Evolutionary conservation across 2,113 vertebrate genomes (phyloP).

Genomic region (Pontoporia blainvillei): DNA sequence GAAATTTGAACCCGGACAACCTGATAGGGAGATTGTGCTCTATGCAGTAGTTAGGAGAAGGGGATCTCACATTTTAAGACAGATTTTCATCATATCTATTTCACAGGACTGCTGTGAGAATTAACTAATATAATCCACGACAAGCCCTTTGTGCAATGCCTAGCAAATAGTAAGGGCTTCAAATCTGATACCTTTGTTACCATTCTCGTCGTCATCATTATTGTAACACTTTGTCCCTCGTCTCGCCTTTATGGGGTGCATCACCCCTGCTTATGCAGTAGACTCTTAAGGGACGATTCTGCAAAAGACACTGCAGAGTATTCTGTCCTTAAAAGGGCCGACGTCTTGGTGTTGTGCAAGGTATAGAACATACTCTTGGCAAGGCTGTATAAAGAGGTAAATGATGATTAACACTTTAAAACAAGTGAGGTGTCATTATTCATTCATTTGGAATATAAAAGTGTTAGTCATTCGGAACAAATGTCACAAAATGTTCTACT

Average conservation of each 20-base stretch:
- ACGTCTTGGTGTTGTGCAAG: not conserved
- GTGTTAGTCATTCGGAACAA: constrained; percentile 59
- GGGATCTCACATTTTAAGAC: not conserved
- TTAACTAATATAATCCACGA: not conserved
- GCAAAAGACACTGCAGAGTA: not conserved
- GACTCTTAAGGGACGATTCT: not conserved
- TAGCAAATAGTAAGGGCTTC: not conserved
- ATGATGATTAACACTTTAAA: constrained; percentile 39
- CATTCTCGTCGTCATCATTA: not conserved
- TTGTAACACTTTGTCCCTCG: not conserved
- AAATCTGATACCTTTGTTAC: not conserved
- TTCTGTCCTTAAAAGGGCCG: not conserved
- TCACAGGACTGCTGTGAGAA: not conserved
- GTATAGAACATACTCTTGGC: not conserved
- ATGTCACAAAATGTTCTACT: constrained; percentile 31
- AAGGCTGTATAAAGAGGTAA: constrained; percentile 27
- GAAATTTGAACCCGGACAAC: not conserved
- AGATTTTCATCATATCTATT: not conserved
- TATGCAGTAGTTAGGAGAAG: not conserved
- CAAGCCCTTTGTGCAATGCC: not conserved
- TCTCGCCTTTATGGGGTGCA: not conserved
- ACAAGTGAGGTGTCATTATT: constrained; percentile 48
- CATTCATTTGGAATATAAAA: constrained; percentile 60
- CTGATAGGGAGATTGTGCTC: not conserved
- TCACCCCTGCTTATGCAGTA: not conserved